phyloP scores from a whole-genome alignment of 2,797 vertebrate genomes.

The Sciurus carolinensis region DNA sequence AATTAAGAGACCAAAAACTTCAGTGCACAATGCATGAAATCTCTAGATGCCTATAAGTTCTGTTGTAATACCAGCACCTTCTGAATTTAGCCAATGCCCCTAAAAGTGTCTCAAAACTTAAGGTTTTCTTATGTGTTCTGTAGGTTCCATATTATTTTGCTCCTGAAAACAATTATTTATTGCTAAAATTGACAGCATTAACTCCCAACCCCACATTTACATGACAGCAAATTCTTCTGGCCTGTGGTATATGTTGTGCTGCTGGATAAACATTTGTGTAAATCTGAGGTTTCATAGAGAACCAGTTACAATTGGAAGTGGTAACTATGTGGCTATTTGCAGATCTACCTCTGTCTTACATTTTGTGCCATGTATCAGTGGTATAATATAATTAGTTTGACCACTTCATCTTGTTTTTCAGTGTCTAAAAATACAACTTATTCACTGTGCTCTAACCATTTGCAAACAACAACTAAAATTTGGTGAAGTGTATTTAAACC shows the following conservation, averaged over 20 bases:
- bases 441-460: conserved; percentile 55
- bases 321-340: conserved; percentile 35
- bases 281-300: conserved; percentile 52
- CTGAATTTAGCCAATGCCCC: not conserved
- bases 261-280: not conserved
- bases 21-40: not conserved
- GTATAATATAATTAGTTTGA: conserved; percentile 57
- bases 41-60: conserved; percentile 32
- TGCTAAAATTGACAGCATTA: conserved; percentile 67
- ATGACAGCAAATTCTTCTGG: conserved; percentile 38
- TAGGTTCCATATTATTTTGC: conserved; percentile 14
- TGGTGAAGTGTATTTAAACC: conserved; percentile 40
- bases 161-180: conserved; percentile 60
- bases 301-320: not conserved
- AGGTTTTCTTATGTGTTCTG: not conserved
- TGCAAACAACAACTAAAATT: conserved; percentile 60
- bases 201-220: conserved; percentile 22
- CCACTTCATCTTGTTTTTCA: conserved; percentile 52
- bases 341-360: conserved; percentile 76
- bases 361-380: conserved; percentile 51
- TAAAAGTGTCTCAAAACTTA: conserved; percentile 31
- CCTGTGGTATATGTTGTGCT: not conserved
- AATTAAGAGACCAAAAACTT: conserved; percentile 41
- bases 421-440: conserved; percentile 33
- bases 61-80: conserved; percentile 18